These are phyloP conservation scores for Zele albiditarsus DNA, from an alignment of 2,888 invertebrate species.

Conservation along the genomic window DNA sequence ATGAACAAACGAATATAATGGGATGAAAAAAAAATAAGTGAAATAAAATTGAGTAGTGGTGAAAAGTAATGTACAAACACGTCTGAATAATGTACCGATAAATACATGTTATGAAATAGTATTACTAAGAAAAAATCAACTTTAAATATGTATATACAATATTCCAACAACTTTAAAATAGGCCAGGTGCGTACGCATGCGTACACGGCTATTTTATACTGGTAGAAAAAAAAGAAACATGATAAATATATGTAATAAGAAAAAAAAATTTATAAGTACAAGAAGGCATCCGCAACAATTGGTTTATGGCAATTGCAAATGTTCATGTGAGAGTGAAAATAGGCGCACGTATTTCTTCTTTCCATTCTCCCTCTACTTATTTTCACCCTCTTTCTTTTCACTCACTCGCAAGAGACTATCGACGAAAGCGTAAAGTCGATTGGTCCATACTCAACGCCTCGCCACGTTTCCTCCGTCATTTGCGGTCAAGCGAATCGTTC, in stretches of 20 bases:
- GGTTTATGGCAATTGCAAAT: background rate
- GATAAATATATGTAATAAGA: background rate
- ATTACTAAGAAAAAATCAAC: background rate
- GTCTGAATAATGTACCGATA: background rate
- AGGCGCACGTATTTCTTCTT: background rate
- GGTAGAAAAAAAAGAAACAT: background rate
- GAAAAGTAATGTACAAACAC: background rate
- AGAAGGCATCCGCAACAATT: background rate
- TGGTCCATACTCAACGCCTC: slow-evolving; percentile 16
- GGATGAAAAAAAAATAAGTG: background rate
- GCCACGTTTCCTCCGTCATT: slow-evolving; percentile 19
- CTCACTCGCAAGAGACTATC: background rate
- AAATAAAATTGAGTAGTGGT: background rate
- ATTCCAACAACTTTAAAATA: background rate
- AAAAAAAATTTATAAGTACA: background rate
- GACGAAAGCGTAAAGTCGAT: slow-evolving; percentile 11
- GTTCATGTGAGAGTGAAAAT: background rate
- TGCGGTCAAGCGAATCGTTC: slow-evolving; percentile 18
- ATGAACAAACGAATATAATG: slow-evolving; percentile 12
- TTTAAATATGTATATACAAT: background rate
- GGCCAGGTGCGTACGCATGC: background rate
- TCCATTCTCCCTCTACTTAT: slow-evolving; percentile 1
- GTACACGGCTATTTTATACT: background rate
- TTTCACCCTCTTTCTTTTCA: background rate
- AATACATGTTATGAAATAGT: slow-evolving; percentile 5